These are phyloP conservation scores for Asarcornis scutulata DNA, from an alignment of 2,113 vertebrate species.

Conservation along the genomic window DNA sequence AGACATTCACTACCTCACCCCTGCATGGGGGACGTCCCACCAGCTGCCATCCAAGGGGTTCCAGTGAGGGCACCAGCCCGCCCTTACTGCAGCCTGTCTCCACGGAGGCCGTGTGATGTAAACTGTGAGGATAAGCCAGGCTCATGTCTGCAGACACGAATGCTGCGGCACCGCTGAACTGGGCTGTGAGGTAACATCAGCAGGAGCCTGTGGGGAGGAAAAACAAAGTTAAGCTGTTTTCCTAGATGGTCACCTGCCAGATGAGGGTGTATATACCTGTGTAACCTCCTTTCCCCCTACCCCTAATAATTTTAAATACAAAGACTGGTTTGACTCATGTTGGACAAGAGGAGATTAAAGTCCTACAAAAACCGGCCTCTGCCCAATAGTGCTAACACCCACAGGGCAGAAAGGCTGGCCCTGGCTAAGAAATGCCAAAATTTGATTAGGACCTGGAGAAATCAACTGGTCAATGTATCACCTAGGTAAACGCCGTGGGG, in stretches of 20 bases:
- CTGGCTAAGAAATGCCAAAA: background rate
- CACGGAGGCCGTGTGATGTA: background rate
- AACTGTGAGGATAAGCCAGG: background rate
- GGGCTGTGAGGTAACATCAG: background rate
- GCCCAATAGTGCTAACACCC: too few species aligned
- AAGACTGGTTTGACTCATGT: background rate
- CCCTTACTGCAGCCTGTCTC: background rate
- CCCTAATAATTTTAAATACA: background rate
- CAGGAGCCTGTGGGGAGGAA: fast-evolving
- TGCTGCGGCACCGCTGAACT: background rate
- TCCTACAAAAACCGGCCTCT: background rate
- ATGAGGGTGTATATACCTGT: background rate
- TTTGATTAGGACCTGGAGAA: background rate
- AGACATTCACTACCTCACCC: background rate
- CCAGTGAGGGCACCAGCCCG: too few species aligned
- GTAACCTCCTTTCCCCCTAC: background rate
- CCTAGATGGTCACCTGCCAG: background rate
- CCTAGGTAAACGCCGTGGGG: background rate
- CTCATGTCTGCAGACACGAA: fast-evolving
- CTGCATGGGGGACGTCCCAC: background rate
- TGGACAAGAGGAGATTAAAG: background rate
- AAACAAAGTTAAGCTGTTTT: background rate
- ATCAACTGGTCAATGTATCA: background rate
- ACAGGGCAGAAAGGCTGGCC: background rate
- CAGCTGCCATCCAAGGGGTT: background rate